Evolutionary conservation across 2,888 invertebrate species (phyloP), one percentile per base, ranked within the genome.

Genomic region (Nemotelus nigrinus): DNA sequence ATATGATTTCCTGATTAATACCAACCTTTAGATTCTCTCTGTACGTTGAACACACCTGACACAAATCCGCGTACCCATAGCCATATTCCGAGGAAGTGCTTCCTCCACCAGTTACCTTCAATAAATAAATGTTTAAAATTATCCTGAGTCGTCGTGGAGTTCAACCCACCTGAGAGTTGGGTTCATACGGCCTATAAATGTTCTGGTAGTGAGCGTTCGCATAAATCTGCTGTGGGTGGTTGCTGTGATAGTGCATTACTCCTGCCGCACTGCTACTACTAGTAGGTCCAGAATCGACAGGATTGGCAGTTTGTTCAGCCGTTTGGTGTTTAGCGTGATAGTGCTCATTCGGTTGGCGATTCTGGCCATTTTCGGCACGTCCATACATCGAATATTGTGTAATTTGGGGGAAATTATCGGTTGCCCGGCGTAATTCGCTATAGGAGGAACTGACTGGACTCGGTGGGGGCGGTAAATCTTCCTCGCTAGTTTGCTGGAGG

Each of bases 391-490:
- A 79, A 68, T 81, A 81, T 1, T 80, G 78, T 53, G 81, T 79
- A 76, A 81, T 58, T 77, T 88, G 88, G 75, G 88, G 88, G 77
- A 89, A 88, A 77, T 91, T 90, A 82, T 93, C 91, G 43, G 94
- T 94, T 10, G 96, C 96, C 80, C 94, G 89, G 76, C 94, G 90
- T 77, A 96, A 88, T 87, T 96, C 96, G 84, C 96, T 96, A 83
- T 96, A 96, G 82, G 95, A 96, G 2, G 96, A 96, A 83, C 95
- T 96, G 0, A 96, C 96, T 2, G 96, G 96, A 79, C 95, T 95
- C 6, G 96, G 95, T 4, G 96, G 96, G 41, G 94, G 94, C 77
- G 93, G 90, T 80, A 93, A 89, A 82, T 94, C 93, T 80, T 94
- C 94, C 74, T 87, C 87, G 53, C 83, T 76, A 1, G 84, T 68